Conservation (phyloP, 2,113 vertebrate species). For the Chionodraco myersi region DNA sequence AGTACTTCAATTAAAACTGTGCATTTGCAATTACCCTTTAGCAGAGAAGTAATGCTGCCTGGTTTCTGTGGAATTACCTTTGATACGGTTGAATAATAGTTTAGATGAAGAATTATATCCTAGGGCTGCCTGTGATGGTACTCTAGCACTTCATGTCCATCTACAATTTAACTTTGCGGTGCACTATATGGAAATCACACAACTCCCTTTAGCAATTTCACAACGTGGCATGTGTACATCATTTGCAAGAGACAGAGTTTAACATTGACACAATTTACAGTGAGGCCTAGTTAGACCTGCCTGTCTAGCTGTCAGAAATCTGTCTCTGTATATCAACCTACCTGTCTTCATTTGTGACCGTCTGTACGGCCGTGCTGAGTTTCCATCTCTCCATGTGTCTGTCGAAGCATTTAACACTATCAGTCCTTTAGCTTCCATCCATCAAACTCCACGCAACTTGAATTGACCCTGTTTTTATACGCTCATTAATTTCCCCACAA, state of each 20-base stretch:
- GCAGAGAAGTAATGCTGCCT: not conserved
- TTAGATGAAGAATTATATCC: not conserved
- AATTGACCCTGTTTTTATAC: not conserved
- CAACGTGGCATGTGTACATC: not conserved
- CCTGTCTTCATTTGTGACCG: conserved; percentile 19
- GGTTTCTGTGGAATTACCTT: not conserved
- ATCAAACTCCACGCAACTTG: not conserved
- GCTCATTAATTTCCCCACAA: not conserved
- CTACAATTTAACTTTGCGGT: not conserved
- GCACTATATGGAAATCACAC: not conserved
- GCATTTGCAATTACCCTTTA: not conserved
- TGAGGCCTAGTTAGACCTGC: conserved; percentile 3
- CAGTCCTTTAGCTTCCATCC: not conserved
- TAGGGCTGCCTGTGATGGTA: not conserved
- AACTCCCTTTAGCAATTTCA: not conserved
- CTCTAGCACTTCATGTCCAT: not conserved
- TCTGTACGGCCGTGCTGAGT: not conserved
- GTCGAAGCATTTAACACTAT: not conserved
- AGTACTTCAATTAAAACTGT: not conserved
- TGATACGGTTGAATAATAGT: not conserved
- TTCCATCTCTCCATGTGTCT: conserved; percentile 3
- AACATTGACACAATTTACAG: conserved; percentile 17
- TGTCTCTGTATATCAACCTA: conserved; percentile 19
- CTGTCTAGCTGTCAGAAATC: conserved; percentile 22
- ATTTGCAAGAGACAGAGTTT: conserved; percentile 13